Base-by-base conservation (phyloP, 2,113 vertebrate genomes). In the Benitochromis conjunctus region DNA sequence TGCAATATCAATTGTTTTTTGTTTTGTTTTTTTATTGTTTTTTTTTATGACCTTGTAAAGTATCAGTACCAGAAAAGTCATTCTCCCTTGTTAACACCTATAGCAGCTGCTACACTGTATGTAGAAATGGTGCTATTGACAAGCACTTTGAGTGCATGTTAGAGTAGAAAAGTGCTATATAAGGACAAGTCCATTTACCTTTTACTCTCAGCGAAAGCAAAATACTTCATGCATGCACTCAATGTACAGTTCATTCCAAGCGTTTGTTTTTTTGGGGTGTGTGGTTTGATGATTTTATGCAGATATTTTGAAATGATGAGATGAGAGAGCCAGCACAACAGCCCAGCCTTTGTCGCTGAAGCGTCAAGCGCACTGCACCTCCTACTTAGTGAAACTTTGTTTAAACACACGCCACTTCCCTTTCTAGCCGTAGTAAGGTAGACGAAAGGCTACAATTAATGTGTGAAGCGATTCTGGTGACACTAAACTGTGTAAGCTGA, bases 401-500 rank as follows among this genome's bases (percentile, higher is more conserved):
- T 76, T 31, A 76, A 53, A 51, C 46, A 51, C 46, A 31, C 48
- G 26, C 26, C 46, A 53, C 19, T 6, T 76, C 71, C 26, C 71
- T 76, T 26, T 76, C 26, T 31, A 53, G 71, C 26, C 5, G 46
- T 76, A 76, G 71, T 53, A 76, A 13, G 46, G 71, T 34, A 53
- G 46, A 53, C 6, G 1, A 76, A 76, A 76, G 26, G 71, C 46
- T 51, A n/a, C 71, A 76, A 53, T 53, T 76, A 76, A 51, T 76
- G 71, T 53, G 46, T 4, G 71, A 76, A 76, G 46, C 6, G 26
- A 76, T 53, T 51, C 71, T 76, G 26, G 71, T 53, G 26, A 76
- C 26, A 53, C 46, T 53, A 76, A 51, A 76, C 71, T 76, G 46
- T 51, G 46, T 76, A 76, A 76, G 71, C 71, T 51, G 26, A 9